These are phyloP conservation scores for Caranx melampygus DNA, from an alignment of 2,113 vertebrate genomes.

Conservation along the genomic window DNA sequence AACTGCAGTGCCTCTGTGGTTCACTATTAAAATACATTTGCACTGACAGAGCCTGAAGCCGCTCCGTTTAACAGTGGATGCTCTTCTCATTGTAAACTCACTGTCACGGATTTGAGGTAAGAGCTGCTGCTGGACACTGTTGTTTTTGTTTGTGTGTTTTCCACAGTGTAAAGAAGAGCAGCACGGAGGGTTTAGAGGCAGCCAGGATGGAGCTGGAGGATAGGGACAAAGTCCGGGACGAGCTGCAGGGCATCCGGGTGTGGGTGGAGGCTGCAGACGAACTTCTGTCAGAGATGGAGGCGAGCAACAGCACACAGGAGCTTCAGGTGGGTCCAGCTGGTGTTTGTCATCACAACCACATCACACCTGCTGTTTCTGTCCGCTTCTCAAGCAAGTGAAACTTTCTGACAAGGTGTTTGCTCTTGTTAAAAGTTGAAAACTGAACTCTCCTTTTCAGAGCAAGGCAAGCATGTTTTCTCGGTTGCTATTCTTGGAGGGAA, in stretches of 20 bases:
- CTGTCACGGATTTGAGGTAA: background rate
- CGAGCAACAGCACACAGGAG: conserved; percentile 74
- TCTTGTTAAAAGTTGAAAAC: background rate
- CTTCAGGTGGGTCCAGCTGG: conserved; percentile 83
- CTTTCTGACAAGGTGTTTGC: background rate
- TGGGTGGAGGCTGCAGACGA: conserved; percentile 79
- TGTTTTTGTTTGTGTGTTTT: conserved; percentile 14
- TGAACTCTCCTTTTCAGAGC: background rate
- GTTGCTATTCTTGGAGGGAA: background rate
- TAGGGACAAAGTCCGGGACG: conserved; percentile 81
- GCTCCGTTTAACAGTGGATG: background rate
- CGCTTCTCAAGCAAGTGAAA: background rate
- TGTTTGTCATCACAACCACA: background rate
- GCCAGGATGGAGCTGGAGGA: conserved; percentile 86
- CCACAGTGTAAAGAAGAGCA: conserved; percentile 85
- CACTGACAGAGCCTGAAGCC: background rate
- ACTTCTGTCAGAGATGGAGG: conserved; percentile 73
- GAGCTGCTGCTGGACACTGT: background rate
- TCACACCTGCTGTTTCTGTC: background rate
- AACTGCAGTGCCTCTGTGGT: conserved; percentile 1
- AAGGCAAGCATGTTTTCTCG: no score
- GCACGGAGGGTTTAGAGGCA: conserved; percentile 77
- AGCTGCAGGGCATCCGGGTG: conserved; percentile 82
- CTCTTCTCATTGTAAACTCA: background rate
- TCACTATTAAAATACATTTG: background rate